These are phyloP conservation scores for Cheirogaleus medius DNA, from an alignment of 2,113 vertebrate genomes.

Conservation along the genomic window DNA sequence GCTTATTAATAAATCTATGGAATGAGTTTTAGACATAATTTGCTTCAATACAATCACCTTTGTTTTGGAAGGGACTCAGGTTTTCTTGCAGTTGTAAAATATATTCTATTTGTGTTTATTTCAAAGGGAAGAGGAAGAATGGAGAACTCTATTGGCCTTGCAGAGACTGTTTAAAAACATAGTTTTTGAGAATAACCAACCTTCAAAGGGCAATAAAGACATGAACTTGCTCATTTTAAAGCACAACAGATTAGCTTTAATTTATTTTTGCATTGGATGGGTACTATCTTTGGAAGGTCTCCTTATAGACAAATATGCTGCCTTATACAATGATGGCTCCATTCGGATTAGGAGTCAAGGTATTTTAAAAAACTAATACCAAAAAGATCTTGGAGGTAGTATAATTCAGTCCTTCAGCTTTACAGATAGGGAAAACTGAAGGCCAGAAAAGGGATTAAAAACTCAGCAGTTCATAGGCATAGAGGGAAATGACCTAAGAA, in stretches of 20 bases:
- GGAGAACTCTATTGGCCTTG: constrained; percentile 42
- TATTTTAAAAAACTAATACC: constrained; percentile 27
- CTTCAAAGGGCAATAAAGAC: constrained; percentile 35
- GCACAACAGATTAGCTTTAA: constrained; percentile 47
- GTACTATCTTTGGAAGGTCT: constrained; percentile 45
- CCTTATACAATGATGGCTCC: constrained; percentile 32
- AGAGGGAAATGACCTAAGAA: background rate
- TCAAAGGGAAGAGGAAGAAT: constrained; percentile 48
- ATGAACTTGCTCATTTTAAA: constrained; percentile 50
- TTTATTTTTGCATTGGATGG: constrained; percentile 30
- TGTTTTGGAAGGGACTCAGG: constrained; percentile 73
- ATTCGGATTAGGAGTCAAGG: background rate
- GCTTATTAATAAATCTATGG: constrained; percentile 86
- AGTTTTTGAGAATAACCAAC: background rate
- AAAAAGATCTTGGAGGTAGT: background rate
- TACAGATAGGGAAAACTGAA: constrained; percentile 29
- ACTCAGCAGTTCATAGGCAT: background rate
- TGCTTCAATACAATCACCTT: constrained; percentile 71
- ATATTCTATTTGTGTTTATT: constrained; percentile 60
- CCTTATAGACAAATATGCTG: background rate
- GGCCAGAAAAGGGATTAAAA: constrained; percentile 40
- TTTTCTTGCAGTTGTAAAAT: constrained; percentile 65
- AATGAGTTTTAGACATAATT: constrained; percentile 78
- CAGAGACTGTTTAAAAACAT: constrained; percentile 16
- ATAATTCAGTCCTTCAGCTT: background rate